Percentiles rank a stretch among this genome's conserved stretches.
phyloP scores from a whole-genome alignment of 2,113 vertebrate genomes.

The Tricholaema leucomelas region DNA sequence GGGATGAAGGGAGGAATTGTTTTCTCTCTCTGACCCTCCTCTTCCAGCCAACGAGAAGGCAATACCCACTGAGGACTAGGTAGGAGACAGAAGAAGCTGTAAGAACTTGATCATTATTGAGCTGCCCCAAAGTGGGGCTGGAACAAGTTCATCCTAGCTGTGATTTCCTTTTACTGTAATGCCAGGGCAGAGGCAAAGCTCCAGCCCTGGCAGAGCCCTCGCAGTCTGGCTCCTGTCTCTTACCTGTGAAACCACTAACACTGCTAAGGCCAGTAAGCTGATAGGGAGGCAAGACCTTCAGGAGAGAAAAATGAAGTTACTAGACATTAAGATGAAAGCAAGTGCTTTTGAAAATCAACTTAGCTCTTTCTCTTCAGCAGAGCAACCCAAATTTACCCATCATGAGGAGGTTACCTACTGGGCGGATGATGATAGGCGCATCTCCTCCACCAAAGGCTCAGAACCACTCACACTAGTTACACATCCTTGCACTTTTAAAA shows the following conservation, averaged over 20 bases:
- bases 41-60: not conserved
- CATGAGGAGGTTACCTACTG: not conserved
- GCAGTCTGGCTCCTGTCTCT: not conserved
- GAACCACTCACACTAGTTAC: not conserved
- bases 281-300: not conserved
- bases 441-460: not conserved
- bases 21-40: not conserved
- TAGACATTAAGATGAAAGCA: not conserved
- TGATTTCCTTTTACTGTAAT: not conserved
- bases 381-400: not conserved
- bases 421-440: not conserved
- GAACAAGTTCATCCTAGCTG: not conserved
- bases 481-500: not conserved
- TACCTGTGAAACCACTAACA: not conserved
- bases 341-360: not conserved
- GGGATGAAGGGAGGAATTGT: not conserved
- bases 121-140: not conserved
- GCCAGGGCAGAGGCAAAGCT: not conserved
- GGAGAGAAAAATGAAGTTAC: not conserved
- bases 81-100: not conserved
- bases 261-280: not conserved
- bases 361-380: not conserved
- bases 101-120: not conserved
- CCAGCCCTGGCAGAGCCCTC: not conserved
- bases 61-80: not conserved